These are phyloP conservation scores for Ammospiza nelsoni DNA, from an alignment of 2,113 vertebrate species.

Conservation along the genomic window DNA sequence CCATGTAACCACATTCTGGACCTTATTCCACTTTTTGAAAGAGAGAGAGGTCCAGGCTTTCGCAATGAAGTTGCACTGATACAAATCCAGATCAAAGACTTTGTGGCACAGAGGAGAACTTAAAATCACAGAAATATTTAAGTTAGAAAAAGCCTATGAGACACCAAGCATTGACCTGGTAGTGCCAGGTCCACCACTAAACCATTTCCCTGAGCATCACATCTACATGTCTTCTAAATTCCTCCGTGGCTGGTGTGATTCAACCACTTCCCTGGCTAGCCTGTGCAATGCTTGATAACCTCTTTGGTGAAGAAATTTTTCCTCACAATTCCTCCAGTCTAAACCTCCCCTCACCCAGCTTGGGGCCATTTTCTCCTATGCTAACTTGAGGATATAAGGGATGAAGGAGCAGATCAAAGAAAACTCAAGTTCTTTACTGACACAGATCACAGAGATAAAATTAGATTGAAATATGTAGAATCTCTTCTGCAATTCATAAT, in stretches of 20 bases:
- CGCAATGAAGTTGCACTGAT: neutral
- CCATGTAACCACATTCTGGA: neutral
- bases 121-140: neutral
- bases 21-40: neutral
- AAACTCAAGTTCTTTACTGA: neutral
- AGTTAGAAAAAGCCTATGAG: neutral
- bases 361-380: neutral
- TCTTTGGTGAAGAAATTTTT: neutral
- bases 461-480: neutral
- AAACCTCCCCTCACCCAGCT: neutral
- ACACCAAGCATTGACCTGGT: neutral
- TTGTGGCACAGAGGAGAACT: neutral
- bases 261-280: neutral
- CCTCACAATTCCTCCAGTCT: neutral
- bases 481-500: neutral
- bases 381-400: neutral
- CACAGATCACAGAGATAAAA: neutral
- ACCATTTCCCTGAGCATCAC: neutral
- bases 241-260: neutral
- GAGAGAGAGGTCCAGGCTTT: neutral
- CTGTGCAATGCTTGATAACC: neutral
- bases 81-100: neutral
- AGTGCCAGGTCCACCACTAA: neutral
- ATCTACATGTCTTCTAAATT: neutral
- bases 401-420: neutral